Percentiles rank a stretch among this genome's conserved stretches.
phyloP scores from a whole-genome alignment of 2,797 vertebrate genomes.

The Setipinna tenuifilis region DNA sequence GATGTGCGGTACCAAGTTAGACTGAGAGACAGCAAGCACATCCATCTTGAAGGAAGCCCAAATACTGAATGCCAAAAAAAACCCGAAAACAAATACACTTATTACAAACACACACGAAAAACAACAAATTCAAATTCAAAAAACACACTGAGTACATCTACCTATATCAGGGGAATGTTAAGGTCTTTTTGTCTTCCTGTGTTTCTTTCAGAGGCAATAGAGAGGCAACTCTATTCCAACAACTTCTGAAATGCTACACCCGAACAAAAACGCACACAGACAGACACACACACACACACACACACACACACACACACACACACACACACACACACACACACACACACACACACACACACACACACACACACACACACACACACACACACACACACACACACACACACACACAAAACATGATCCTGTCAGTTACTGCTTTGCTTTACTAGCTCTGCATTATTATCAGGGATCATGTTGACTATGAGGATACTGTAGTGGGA shows the following conservation, averaged over 20 bases:
- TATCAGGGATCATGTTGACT: neutral
- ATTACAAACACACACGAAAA: neutral
- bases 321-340: neutral
- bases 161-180: neutral
- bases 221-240: neutral
- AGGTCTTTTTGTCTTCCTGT: neutral
- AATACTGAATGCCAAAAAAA: neutral
- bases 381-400: neutral
- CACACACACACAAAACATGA: neutral
- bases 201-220: neutral
- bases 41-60: neutral
- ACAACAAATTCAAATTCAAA: neutral
- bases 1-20: neutral
- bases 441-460: neutral
- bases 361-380: neutral
- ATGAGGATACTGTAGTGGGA: neutral
- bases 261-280: too few species aligned
- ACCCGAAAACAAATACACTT: neutral
- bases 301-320: neutral
- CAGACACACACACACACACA: too few species aligned
- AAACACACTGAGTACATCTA: neutral
- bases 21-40: neutral
- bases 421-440: neutral
- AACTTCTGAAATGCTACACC: neutral
- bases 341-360: neutral